Evolutionary conservation across 2,113 vertebrate species (phyloP).

Genomic region (Corynorhinus townsendii): DNA sequence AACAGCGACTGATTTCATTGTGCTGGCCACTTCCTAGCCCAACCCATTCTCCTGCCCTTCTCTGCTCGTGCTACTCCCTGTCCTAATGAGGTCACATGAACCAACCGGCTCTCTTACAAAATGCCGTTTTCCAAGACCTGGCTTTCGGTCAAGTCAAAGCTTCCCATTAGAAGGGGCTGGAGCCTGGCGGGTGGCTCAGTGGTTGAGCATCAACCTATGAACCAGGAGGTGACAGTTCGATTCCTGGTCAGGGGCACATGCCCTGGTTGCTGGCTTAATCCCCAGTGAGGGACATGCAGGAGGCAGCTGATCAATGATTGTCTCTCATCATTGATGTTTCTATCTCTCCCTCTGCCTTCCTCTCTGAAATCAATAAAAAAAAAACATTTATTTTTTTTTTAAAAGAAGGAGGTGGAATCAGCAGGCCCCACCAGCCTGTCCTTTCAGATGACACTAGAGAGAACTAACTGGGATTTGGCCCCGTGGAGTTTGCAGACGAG

Average conservation of each 20-base stretch:
- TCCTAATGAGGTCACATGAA: background rate
- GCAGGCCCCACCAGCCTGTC: background rate
- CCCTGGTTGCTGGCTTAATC: too few species aligned
- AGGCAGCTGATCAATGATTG: too few species aligned
- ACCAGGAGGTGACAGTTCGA: too few species aligned
- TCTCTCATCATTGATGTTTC: too few species aligned
- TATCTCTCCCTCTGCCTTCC: too few species aligned
- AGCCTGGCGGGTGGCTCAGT: too few species aligned
- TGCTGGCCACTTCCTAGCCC: background rate
- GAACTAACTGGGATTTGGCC: background rate
- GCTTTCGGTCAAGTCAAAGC: background rate
- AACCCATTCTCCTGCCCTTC: background rate
- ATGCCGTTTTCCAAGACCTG: background rate
- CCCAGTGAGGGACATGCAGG: too few species aligned
- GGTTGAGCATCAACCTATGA: too few species aligned
- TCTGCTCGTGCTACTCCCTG: background rate
- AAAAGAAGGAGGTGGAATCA: background rate
- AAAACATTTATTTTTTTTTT: too few species aligned
- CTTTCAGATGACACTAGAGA: background rate
- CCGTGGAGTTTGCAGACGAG: background rate
- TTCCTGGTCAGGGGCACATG: too few species aligned
- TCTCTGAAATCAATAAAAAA: too few species aligned
- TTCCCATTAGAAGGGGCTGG: too few species aligned
- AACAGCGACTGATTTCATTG: background rate
- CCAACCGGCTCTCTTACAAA: background rate